Evolutionary conservation across 2,888 invertebrate species (phyloP), one percentile per base, ranked within the genome.

Genomic region (Amiota mariae): DNA sequence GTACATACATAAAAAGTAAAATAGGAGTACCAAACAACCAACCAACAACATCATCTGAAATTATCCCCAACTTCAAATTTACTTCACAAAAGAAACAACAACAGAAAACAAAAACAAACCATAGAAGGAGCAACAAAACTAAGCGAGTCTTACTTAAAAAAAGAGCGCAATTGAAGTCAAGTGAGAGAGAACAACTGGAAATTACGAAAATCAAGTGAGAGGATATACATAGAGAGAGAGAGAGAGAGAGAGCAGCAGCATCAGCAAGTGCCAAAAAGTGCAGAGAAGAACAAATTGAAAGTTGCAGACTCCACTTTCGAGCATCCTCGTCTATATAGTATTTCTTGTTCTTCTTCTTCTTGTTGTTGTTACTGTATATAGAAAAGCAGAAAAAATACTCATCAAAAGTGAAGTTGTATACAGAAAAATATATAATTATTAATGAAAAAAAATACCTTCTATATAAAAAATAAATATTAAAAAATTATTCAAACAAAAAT

Each of bases 31-130:
- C 24, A 54, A 68, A 13, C 51, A 54, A 68, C 51, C 11, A 8
- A 51, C 11, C 67, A 67, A 67, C 49, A 67, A 51, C 66, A 66
- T 48, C 18, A 66, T 9, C 66, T 15, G 20, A 20, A 54, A 68
- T 51, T 51, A 54, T 68, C n/a, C 54, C 8, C 47, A 51, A 68
- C 67, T 68, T 68, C 51, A 68, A 51, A 68, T 68, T 68, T 54
- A 51, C 51, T 54, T 18, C 51, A 68, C 13, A 48, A 66, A 36
- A 66, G 18, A n/a, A 49, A 24, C 20, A 67, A 67, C 6, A 51
- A 67, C 20, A 51, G 51, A 51, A 67, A 67, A 49, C 48, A 67
- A 20, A 9, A 66, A 66, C 49, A 49, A 67, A 4, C 54, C 12
- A 54, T n/a, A 8, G 54, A n/a, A 54, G 54, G 6, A 36, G 36